Evolutionary conservation across 2,888 invertebrate species (phyloP), one percentile per base, ranked within the genome.

Genomic region (Phaonia tiefii): DNA sequence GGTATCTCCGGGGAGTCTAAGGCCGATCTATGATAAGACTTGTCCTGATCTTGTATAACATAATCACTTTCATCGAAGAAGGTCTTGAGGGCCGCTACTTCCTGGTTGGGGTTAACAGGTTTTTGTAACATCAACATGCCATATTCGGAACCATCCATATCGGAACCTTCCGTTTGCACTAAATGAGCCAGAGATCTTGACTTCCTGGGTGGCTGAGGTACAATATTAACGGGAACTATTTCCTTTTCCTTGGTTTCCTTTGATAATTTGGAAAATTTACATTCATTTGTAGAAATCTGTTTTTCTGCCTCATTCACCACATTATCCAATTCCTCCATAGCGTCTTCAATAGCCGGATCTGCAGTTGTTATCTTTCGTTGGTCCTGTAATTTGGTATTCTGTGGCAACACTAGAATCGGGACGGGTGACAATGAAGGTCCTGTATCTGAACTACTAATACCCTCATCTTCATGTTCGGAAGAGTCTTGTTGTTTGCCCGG

Each of bases 251-350:
- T 88, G 2, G 86, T 76, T 65, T 87, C 70, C 80, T 80, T 85
- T 85, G 74, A 88, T 85, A 83, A 44, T 10, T 79, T 80, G 1
- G 71, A 72, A 13, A 80, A 81, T 17, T 60, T 82, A 22, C 72
- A 46, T 70, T 77, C 81, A 69, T 72, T 81, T n/a, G 84, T 86
- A 10, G 85, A 84, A 8, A 90, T 89, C 89, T 95, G 94, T 0
- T 95, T 94, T 90, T 96, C 96, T 0, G 96, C 96, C 86, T 96
- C 95, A 87, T 95, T 96, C 0, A 96, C 96, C 81, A 97, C 96
- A 86, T 96, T 96, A 83, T 95, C 93, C 44, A 97, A 90, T 89
- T 96, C 96, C 89, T 96, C 96, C 86, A 97, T 96, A 1, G 96
- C 96, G 90, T 96, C 96, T 86, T 96, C 96, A 81, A 97, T 96